These are phyloP conservation scores for Chrysemys picta DNA, from an alignment of 2,113 vertebrate species.

Conservation along the genomic window DNA sequence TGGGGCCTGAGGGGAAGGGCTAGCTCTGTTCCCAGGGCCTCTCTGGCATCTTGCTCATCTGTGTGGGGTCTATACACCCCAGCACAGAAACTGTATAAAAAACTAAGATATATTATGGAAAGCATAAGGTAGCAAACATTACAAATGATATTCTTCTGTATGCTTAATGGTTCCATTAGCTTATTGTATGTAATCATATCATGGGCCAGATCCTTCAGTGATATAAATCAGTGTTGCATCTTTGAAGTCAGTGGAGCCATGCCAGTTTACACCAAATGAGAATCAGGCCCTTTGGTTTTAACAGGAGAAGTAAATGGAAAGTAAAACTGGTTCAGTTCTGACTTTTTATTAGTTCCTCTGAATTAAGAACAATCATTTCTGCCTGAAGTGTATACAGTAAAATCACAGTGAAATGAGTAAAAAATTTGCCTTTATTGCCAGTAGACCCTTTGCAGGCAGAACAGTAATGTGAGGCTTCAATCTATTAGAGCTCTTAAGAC, in stretches of 20 bases:
- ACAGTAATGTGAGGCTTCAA: background rate
- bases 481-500: accelerated
- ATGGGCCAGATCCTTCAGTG: background rate
- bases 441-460: background rate
- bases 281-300: background rate
- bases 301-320: background rate
- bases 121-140: background rate
- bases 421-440: background rate
- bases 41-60: background rate
- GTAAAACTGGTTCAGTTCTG: background rate
- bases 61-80: too few relatives aligned
- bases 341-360: background rate
- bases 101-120: too few relatives aligned
- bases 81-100: too few relatives aligned
- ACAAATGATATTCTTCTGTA: background rate
- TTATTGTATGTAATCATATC: background rate
- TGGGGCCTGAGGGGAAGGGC: background rate
- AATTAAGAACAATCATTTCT: background rate
- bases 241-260: background rate
- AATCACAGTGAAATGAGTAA: background rate
- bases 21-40: background rate
- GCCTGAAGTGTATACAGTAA: background rate
- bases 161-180: background rate
- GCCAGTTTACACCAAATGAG: background rate
- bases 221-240: too few relatives aligned